Evolutionary conservation across 2,888 invertebrate species (phyloP).

Genomic region (Drosophila sordidula): DNA sequence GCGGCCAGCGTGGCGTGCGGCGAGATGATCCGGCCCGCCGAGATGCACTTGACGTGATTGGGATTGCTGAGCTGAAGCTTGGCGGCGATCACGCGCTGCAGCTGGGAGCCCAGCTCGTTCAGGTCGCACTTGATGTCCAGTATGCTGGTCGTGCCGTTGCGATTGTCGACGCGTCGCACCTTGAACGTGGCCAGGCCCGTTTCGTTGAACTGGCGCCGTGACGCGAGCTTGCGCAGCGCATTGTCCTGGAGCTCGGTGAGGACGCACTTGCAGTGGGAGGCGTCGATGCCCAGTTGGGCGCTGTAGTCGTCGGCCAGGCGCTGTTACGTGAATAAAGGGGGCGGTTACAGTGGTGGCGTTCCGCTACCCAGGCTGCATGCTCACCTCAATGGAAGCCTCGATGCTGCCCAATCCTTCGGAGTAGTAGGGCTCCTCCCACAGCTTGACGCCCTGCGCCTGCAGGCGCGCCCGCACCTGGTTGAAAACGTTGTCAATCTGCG

Average conservation of each 20-base stretch:
- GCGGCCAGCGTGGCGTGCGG: conserved; percentile 85
- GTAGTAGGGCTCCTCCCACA: conserved; percentile 91
- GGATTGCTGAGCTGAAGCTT: conserved; percentile 84
- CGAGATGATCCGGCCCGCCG: conserved; percentile 88
- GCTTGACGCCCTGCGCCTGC: conserved; percentile 89
- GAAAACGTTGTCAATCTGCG: conserved; percentile 87
- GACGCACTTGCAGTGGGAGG: conserved; percentile 53
- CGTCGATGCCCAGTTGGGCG: conserved; percentile 86
- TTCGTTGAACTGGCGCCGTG: conserved; percentile 89
- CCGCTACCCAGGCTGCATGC: conserved; percentile 1
- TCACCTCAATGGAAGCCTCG: conserved; percentile 84
- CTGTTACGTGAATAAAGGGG: conserved; percentile 84
- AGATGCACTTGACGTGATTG: conserved; percentile 89
- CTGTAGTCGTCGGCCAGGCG: conserved; percentile 86
- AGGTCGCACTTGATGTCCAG: conserved; percentile 87
- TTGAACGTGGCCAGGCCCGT: conserved; percentile 90
- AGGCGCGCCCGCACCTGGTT: conserved; percentile 89
- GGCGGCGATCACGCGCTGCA: conserved; percentile 86
- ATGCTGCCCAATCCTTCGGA: conserved; percentile 85
- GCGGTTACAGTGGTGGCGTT: too few relatives aligned
- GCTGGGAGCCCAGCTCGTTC: conserved; percentile 86
- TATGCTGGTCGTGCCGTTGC: conserved; percentile 85
- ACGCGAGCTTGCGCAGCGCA: conserved; percentile 90
- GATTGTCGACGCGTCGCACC: conserved; percentile 87
- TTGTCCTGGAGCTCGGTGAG: conserved; percentile 68